Evolutionary conservation across 2,113 vertebrate genomes (phyloP).

Genomic region (Cyanistes caeruleus): DNA sequence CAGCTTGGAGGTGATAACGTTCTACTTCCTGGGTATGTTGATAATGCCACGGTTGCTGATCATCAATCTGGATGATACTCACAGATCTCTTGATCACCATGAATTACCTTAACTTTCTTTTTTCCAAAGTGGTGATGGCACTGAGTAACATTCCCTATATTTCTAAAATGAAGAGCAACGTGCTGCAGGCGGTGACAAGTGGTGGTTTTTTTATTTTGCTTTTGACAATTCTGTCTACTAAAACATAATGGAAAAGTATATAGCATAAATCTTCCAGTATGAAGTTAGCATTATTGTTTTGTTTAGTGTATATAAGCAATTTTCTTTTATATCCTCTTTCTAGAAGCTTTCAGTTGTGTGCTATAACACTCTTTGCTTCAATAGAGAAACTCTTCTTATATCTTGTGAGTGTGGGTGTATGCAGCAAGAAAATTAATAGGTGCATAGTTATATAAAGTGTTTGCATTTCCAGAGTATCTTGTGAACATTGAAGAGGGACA

Average conservation of each 20-base stretch:
- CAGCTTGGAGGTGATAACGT: neutral
- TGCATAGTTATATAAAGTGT: neutral
- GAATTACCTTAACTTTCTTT: neutral
- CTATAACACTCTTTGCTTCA: neutral
- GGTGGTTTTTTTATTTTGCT: neutral
- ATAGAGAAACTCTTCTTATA: neutral
- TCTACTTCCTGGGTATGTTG: neutral
- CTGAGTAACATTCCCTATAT: neutral
- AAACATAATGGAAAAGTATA: neutral
- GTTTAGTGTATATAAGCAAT: neutral
- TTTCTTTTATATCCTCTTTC: neutral
- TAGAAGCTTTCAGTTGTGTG: neutral
- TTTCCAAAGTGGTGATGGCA: neutral
- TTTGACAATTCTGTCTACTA: neutral
- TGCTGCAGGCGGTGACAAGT: neutral
- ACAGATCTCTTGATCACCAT: neutral
- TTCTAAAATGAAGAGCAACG: neutral
- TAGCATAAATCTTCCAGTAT: neutral
- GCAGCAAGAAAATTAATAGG: neutral
- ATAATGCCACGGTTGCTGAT: neutral
- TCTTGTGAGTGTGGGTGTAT: neutral
- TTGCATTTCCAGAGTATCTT: conserved; percentile 2
- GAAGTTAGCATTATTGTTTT: neutral
- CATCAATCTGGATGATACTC: neutral
- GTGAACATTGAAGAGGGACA: neutral